Percentiles rank a stretch among this genome's conserved stretches.
Conservation (phyloP, 2,113 vertebrate species). For the Axis porcinus region DNA sequence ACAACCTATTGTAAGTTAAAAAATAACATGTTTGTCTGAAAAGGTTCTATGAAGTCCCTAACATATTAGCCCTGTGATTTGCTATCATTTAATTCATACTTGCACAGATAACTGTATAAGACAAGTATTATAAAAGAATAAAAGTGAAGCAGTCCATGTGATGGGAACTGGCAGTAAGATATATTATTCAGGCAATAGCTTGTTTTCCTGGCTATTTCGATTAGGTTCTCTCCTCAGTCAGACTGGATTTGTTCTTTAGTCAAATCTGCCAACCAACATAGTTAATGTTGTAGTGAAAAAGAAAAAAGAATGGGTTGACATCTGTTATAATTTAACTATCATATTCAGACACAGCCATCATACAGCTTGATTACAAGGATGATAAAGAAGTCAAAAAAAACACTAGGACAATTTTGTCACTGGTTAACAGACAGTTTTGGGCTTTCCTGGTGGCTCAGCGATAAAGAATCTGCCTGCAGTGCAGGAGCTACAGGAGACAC, state of each 20-base stretch:
- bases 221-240: not conserved
- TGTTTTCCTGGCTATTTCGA: not conserved
- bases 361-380: not conserved
- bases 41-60: not conserved
- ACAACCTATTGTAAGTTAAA: not conserved
- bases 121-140: not conserved
- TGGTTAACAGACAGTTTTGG: not conserved
- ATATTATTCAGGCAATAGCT: not conserved
- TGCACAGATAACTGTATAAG: not conserved
- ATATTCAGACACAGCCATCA: not conserved
- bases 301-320: not conserved
- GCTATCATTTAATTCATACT: not conserved
- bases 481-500: not conserved
- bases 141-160: not conserved
- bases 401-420: not conserved
- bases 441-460: not conserved
- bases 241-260: not conserved
- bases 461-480: not conserved
- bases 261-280: not conserved
- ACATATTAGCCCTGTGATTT: not conserved
- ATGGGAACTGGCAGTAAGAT: not conserved
- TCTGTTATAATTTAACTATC: not conserved
- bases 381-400: not conserved
- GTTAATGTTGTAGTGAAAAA: not conserved
- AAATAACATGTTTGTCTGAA: not conserved